Evolutionary conservation across 2,113 vertebrate species (phyloP).

Genomic region (Alosa alosa): DNA sequence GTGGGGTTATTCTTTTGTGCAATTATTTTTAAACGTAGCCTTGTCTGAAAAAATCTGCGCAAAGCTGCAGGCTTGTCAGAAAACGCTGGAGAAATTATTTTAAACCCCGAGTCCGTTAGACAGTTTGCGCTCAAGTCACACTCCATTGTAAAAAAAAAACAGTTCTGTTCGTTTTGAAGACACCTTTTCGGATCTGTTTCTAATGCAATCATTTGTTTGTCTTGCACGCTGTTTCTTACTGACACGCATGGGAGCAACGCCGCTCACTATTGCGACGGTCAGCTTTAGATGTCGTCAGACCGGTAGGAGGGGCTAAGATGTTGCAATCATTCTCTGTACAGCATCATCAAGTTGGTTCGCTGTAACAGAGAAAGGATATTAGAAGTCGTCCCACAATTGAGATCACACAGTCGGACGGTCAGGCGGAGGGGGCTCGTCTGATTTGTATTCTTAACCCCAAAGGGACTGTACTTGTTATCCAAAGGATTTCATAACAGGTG

Average conservation of each 20-base stretch:
- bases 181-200: not conserved
- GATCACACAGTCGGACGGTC: conserved; percentile 46
- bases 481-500: conserved; percentile 14
- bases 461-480: not conserved
- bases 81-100: not conserved
- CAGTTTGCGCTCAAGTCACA: not conserved
- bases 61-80: not conserved
- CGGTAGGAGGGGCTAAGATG: conserved; percentile 49
- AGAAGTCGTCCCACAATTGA: conserved; percentile 37
- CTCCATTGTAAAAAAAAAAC: not conserved
- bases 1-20: conserved; percentile 34
- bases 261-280: conserved; percentile 38
- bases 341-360: conserved; percentile 51
- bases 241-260: not conserved
- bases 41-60: not conserved
- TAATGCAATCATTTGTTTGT: conserved; percentile 20
- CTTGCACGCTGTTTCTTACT: conserved; percentile 5
- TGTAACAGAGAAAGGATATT: conserved; percentile 47
- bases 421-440: conserved; percentile 44
- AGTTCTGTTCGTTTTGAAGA: not conserved
- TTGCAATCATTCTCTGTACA: conserved; percentile 55
- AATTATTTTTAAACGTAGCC: not conserved
- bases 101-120: not conserved
- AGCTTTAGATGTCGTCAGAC: conserved; percentile 52
- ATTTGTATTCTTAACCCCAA: conserved; percentile 27